A percentile compares a stretch with the other conserved stretches of the same genome.
Evolutionary conservation across 2,888 invertebrate genomes (phyloP).

Genomic region (Deilephila elpenor): DNA sequence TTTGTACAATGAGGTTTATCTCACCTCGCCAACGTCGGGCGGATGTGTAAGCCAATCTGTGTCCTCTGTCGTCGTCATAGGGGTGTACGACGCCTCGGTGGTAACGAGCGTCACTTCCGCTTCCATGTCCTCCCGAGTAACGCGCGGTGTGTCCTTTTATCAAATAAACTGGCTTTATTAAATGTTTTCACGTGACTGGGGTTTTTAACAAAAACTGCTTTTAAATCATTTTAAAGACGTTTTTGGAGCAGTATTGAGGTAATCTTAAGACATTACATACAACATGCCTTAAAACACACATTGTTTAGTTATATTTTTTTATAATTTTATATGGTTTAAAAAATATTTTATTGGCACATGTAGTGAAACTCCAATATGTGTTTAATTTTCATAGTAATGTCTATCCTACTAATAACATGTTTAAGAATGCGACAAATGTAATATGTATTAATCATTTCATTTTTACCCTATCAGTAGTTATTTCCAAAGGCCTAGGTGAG

Average conservation of each 20-base stretch:
- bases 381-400: no score
- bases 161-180: not conserved
- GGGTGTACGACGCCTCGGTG: constrained; percentile 68
- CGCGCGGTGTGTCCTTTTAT: constrained; percentile 20
- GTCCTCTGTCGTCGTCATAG: constrained; percentile 74
- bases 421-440: no score
- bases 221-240: not conserved
- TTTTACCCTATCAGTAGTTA: constrained; percentile 62
- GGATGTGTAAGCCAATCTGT: constrained; percentile 79
- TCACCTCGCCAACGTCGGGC: constrained; percentile 63
- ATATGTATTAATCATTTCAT: not conserved
- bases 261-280: no score
- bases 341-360: no score
- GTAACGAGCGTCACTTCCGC: constrained; percentile 59
- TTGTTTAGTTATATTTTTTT: no score
- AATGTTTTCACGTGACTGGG: not conserved
- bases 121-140: constrained; percentile 56
- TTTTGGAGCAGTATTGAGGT: not conserved
- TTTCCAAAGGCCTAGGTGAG: constrained; percentile 47
- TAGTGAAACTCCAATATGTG: no score
- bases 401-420: no score
- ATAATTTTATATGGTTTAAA: no score
- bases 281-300: no score
- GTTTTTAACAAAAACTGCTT: not conserved
- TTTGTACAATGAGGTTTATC: constrained; percentile 39